Conservation (phyloP, 2,888 invertebrate species). For the Ischnura elegans region DNA sequence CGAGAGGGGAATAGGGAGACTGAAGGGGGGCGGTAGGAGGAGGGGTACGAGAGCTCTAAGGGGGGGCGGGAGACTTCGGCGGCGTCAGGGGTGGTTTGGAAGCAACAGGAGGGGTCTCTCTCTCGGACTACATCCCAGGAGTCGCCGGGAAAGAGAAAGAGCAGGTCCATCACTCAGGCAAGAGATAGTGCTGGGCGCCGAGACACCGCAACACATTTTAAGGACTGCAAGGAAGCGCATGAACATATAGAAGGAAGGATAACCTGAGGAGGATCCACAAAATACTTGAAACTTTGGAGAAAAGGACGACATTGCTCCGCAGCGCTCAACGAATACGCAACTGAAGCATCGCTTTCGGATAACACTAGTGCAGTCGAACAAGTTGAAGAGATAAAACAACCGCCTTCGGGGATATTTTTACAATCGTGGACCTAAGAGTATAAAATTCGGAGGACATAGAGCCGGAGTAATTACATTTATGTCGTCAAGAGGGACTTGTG, state of each 20-base stretch:
- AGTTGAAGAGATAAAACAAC: background rate
- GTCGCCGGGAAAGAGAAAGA: slow-evolving; percentile 27
- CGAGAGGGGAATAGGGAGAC: background rate
- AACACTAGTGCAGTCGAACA: background rate
- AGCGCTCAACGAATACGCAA: background rate
- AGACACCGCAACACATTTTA: background rate
- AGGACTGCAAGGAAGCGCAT: background rate
- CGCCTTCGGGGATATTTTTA: background rate
- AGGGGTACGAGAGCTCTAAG: background rate
- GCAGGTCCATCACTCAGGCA: slow-evolving; percentile 18
- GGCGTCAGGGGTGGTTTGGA: slow-evolving; percentile 39
- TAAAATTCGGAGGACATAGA: background rate
- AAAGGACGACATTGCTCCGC: background rate
- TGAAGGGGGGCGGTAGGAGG: background rate
- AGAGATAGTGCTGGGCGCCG: slow-evolving; percentile 35
- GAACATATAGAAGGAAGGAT: background rate
- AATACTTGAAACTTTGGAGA: background rate
- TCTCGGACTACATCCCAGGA: slow-evolving; percentile 57
- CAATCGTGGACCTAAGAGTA: background rate
- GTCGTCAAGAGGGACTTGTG: background rate
- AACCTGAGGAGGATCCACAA: too few relatives aligned
- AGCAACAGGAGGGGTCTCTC: slow-evolving; percentile 63
- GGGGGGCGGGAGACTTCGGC: slow-evolving; percentile 11
- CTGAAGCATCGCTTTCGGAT: background rate
- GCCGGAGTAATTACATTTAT: background rate